Conservation (phyloP, 2,888 invertebrate genomes). For the Trichogramma dendrolimi region DNA sequence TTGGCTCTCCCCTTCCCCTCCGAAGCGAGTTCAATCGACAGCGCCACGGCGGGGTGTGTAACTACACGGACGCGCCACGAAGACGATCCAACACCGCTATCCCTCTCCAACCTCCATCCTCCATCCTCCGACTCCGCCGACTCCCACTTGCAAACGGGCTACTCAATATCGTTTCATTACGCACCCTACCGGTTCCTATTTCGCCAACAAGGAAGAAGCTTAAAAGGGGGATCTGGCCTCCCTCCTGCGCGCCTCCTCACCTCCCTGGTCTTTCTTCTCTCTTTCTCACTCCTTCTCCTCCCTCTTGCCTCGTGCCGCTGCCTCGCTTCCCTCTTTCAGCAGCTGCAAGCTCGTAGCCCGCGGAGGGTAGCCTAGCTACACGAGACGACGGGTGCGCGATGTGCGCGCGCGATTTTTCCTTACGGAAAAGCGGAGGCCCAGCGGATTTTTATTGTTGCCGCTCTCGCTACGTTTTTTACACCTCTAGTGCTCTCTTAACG, state of each 20-base stretch:
- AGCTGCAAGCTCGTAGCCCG: slow-evolving; percentile 36
- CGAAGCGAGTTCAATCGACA: slow-evolving; percentile 51
- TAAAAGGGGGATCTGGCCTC: slow-evolving; percentile 11
- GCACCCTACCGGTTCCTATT: slow-evolving; percentile 36
- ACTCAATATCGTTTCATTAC: slow-evolving; percentile 52
- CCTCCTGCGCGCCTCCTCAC: slow-evolving; percentile 13
- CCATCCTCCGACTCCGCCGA: slow-evolving; percentile 35
- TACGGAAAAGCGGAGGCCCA: slow-evolving; percentile 23
- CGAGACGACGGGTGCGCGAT: no score
- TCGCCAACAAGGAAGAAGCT: slow-evolving; percentile 22
- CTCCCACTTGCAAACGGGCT: slow-evolving; percentile 31
- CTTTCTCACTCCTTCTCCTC: slow-evolving; percentile 19
- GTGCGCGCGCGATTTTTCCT: neutral
- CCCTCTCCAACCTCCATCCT: slow-evolving; percentile 11
- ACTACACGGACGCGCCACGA: slow-evolving; percentile 34
- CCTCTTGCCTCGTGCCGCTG: slow-evolving; percentile 18
- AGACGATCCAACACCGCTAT: slow-evolving; percentile 32
- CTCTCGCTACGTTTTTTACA: slow-evolving; percentile 44
- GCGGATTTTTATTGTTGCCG: slow-evolving; percentile 52
- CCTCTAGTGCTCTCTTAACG: slow-evolving; percentile 38
- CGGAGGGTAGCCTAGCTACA: slow-evolving; percentile 38
- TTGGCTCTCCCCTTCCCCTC: slow-evolving; percentile 25
- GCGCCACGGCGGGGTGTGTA: slow-evolving; percentile 44
- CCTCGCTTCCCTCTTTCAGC: slow-evolving; percentile 32
- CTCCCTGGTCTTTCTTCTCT: slow-evolving; percentile 18